Base-by-base conservation (phyloP, 2,797 vertebrate genomes). In the Gymnoscopelus microlampas region DNA sequence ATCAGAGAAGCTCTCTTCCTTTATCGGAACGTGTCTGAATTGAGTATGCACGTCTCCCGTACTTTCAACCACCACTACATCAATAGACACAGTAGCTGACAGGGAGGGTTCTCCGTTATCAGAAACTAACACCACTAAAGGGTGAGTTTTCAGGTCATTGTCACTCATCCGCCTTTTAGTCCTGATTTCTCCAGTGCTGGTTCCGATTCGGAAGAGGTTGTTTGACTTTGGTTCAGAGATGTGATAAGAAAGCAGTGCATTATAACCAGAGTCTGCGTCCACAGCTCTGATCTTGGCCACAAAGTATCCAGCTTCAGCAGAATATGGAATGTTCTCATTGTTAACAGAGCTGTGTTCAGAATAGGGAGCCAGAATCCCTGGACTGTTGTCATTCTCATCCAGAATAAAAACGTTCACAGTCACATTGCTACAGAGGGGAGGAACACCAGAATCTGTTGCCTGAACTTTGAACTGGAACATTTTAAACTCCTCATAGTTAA, bases 391-490 rank as follows among this genome's bases (percentile, higher is more conserved):
- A 59, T 95, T 94, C 19, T 19, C 19, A 19, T 19, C 19, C 19
- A 19, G 19, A 19, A 19, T 19, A 19, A 19, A 19, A 19, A 19
- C 19, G 19, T 19, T 81, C 1, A 84, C 83, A 32, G 83, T 83
- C 44, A 83, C 77, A 15, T 82, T 84, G 50, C 66, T 95, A 78
- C 93, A 95, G 70, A 95, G 84, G 0, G 90, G 76, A 55, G 93
- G 94, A 51, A 73, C 80, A 60, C 83, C 85, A 73, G 81, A 80
- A 61, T 88, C 86, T 59, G 80, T 83, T 70, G 85, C 87, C 66
- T 80, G 74, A 56, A 85, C 80, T 63, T 85, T 71, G 53, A 85
- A 80, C 35, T n/a, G 77, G 32, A 85, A 60, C 1, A 35, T 9
- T 60, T 60, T 60, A 8, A 60, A 60, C 32, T 35, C 78, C 66